These are phyloP conservation scores for Dendrolimus houi DNA, from an alignment of 2,888 invertebrate genomes.

Conservation along the genomic window DNA sequence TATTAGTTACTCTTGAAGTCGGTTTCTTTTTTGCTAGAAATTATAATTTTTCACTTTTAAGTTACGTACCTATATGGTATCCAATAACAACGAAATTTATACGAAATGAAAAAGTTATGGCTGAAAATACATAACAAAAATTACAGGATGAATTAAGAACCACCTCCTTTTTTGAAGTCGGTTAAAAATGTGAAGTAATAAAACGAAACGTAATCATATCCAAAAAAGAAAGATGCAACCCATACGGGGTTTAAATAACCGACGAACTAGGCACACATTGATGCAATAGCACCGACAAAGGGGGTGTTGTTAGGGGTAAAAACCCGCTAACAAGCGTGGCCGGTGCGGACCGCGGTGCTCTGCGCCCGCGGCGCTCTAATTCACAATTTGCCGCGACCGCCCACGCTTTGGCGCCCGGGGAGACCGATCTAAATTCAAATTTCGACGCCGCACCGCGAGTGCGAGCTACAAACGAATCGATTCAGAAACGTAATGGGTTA, in stretches of 20 bases:
- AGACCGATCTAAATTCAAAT: constrained; percentile 64
- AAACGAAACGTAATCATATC: constrained; percentile 16
- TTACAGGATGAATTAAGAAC: too few species aligned
- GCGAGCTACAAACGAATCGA: constrained; percentile 45
- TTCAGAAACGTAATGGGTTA: constrained; percentile 33
- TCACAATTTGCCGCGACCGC: constrained; percentile 56
- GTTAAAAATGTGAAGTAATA: background rate
- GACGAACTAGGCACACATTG: constrained; percentile 37
- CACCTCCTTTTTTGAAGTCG: too few species aligned
- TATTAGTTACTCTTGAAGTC: too few species aligned
- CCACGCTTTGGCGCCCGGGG: constrained; percentile 51
- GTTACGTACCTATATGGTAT: too few species aligned
- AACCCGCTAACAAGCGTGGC: constrained; percentile 66
- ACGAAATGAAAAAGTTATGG: too few species aligned
- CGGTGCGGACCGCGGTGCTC: constrained; percentile 11
- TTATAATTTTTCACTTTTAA: too few species aligned
- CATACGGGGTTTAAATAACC: constrained; percentile 34
- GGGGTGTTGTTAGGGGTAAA: constrained; percentile 61
- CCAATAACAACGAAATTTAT: too few species aligned
- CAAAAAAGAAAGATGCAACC: constrained; percentile 26
- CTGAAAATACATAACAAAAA: too few species aligned
- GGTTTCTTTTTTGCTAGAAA: too few species aligned
- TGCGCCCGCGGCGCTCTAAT: constrained; percentile 60
- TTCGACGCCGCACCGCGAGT: constrained; percentile 35
- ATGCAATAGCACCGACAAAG: constrained; percentile 62